phyloP scores from a whole-genome alignment of 2,113 vertebrate species.

The Nothoprocta perdicaria region DNA sequence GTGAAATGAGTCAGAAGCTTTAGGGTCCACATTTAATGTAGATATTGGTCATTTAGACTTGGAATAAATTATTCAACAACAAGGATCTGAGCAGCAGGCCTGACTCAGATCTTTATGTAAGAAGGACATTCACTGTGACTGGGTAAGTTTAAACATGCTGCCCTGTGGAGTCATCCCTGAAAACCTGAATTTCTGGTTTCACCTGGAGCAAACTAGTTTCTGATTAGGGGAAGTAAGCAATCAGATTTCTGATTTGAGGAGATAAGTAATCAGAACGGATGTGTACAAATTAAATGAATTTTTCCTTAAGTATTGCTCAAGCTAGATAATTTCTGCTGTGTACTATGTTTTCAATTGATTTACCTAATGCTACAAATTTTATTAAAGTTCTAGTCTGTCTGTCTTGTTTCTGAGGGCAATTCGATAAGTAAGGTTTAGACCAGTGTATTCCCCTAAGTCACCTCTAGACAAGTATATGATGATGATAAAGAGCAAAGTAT shows the following conservation, averaged over 20 bases:
- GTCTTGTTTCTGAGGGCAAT: background rate
- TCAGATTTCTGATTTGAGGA: constrained; percentile 3
- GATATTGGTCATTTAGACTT: background rate
- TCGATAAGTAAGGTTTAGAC: background rate
- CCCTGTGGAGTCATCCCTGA: background rate
- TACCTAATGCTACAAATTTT: background rate
- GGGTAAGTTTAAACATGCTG: background rate
- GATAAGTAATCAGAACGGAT: constrained; percentile 39
- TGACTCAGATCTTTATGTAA: background rate
- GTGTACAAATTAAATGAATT: background rate
- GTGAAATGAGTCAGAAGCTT: background rate
- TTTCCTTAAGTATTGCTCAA: background rate
- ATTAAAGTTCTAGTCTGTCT: background rate
- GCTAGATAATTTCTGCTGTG: background rate
- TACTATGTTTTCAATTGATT: background rate
- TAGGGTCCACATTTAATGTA: background rate
- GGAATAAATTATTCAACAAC: background rate
- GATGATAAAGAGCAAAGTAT: background rate
- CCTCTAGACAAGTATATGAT: background rate
- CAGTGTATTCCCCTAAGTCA: background rate
- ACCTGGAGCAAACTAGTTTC: background rate
- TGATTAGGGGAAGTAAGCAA: background rate
- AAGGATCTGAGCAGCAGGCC: background rate
- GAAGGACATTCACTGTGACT: background rate
- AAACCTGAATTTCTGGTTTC: constrained; percentile 57